phyloP scores from a whole-genome alignment of 2,888 invertebrate genomes.

The Hemistola chrysoprasaria region DNA sequence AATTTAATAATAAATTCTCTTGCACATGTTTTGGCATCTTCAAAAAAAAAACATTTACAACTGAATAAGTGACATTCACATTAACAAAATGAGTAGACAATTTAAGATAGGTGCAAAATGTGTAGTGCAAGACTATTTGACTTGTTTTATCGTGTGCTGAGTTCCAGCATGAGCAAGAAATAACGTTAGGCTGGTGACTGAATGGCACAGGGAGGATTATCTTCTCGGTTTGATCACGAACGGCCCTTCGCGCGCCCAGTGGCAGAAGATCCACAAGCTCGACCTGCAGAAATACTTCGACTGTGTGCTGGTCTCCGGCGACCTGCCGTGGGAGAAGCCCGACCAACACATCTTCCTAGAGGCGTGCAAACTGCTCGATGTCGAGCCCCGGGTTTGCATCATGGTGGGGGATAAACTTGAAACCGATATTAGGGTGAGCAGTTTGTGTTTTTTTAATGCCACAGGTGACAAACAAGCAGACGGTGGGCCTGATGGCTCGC shows the following conservation, averaged over 20 bases:
- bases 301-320: conserved; percentile 90
- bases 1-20: conserved; percentile 57
- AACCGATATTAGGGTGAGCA: conserved; percentile 88
- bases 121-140: conserved; percentile 60
- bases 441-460: too few species aligned
- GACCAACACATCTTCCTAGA: conserved; percentile 90
- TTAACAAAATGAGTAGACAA: neutral
- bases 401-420: conserved; percentile 95
- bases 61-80: neutral
- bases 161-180: conserved; percentile 66
- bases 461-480: too few species aligned
- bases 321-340: conserved; percentile 94
- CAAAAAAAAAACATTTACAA: neutral
- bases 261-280: conserved; percentile 92
- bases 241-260: conserved; percentile 92
- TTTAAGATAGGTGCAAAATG: conserved; percentile 21
- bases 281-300: conserved; percentile 88
- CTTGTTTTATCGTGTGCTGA: conserved; percentile 67
- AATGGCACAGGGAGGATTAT: conserved; percentile 85
- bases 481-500: too few species aligned
- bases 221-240: conserved; percentile 92
- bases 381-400: conserved; percentile 88
- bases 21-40: conserved; percentile 45
- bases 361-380: conserved; percentile 89
- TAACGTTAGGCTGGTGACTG: conserved; percentile 72